Evolutionary conservation across 2,888 invertebrate species (phyloP), one percentile per base, ranked within the genome.

Genomic region (Sicus ferrugineus): DNA sequence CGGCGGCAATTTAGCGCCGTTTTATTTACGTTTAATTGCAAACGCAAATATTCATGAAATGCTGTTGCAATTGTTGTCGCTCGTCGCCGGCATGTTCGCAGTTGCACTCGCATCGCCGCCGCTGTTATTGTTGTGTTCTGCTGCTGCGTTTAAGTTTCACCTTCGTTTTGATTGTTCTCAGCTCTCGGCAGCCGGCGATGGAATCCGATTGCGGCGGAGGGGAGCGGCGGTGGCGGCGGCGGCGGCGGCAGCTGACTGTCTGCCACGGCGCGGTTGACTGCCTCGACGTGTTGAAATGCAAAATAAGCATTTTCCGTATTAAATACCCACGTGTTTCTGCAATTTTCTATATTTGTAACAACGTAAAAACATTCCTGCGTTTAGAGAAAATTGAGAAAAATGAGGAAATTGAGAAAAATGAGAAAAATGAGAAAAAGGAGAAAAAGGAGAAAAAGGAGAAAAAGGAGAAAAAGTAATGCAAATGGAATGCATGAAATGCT

Each of bases 21-120:
- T 54, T 78, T 79, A 77, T 81, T 80, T 78, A 75, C 79, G 80
- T 77, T 82, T 81, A 80, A 82, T 81, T 82, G 82, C 82, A 76
- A 81, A 74, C 75, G 77, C 75, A 78, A 77, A 73, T 76, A 74
- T 73, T 73, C 75, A 75, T 76, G 73, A 76, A 76, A 74, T 75
- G 77, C 74, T 71, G 73, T 70, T 73, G 69, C 68, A 50, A 56
- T 70, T 67, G 69, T 70, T 74, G 72, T 74, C 23, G 70, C 70
- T 73, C 46, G 59, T 42, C 68, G 46, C 58, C 68, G 59, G 64
- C 50, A 69, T 67, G 70, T 72, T 79, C 79, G 78, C 78, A 79
- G 77, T 77, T 79, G 48, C 74, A 77, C 72, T 74, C 76, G 54
- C 66, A 38, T 48, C 56, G 61, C 61, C 62, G 61, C 48, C 19